Evolutionary conservation across 2,113 vertebrate species (phyloP).

Genomic region (Eurypyga helias): DNA sequence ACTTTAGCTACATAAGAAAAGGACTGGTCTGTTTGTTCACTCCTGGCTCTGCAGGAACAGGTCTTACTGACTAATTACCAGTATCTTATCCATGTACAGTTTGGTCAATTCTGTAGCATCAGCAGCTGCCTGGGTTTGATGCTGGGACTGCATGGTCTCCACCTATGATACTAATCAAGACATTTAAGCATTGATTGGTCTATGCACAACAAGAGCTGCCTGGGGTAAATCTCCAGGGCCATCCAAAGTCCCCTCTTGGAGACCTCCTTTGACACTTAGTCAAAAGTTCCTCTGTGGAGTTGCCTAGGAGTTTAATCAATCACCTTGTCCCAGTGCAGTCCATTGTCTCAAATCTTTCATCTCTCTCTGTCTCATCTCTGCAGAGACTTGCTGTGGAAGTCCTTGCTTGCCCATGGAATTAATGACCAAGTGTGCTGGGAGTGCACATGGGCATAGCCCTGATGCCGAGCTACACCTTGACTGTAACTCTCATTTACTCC

Average conservation of each 20-base stretch:
- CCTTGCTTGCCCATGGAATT: background rate
- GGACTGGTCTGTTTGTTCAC: background rate
- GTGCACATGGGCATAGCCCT: background rate
- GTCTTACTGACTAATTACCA: background rate
- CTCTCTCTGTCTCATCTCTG: background rate
- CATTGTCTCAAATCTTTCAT: background rate
- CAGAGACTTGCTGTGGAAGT: background rate
- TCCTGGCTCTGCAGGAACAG: background rate
- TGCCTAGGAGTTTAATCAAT: background rate
- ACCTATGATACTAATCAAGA: background rate
- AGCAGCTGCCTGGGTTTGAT: background rate
- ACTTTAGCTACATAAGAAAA: background rate
- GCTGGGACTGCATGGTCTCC: background rate
- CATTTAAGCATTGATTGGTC: background rate
- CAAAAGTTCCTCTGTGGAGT: background rate
- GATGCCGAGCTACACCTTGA: background rate
- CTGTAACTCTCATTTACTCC: background rate
- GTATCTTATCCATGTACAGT: background rate
- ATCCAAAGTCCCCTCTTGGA: background rate
- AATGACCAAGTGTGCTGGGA: background rate
- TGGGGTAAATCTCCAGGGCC: background rate
- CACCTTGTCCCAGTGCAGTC: background rate
- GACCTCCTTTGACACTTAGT: background rate
- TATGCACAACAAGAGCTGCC: background rate
- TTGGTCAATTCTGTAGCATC: fast-evolving